Base-by-base conservation (phyloP, 1,140 invertebrate genomes). In the Lasioglossum baleicum region DNA sequence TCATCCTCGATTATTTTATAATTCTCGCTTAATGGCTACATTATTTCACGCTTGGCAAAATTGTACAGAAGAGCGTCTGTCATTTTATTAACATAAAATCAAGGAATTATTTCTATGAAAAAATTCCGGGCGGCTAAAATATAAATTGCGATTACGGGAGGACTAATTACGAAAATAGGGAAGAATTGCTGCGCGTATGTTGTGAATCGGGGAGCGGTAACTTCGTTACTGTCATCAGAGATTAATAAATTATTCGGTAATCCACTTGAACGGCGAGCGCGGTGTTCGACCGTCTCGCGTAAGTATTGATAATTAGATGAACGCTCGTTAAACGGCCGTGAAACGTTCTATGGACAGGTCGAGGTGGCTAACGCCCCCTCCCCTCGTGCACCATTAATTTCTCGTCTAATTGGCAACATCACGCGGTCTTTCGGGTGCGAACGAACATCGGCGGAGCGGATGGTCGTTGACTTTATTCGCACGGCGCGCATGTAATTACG, bases 331-430 rank as follows among this genome's bases (percentile, higher is more conserved):
- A 48, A 26, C 11, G 42, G 8, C n/a, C 2, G 65, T 22, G 65
- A 26, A 67, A 48, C 65, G 65, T 51, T 48, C 20, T 2, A n/a
- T 8, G 56, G 8, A 6, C 51, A 15, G 51, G 51, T 53, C 51
- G 51, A 4, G 44, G 44, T 48, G 44, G 10, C 44, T 10, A 10
- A 13, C 13, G 10, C 51, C 51, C 2, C 17, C 51, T 20, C 6
- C 20, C 40, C 58, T 31, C 35, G 31, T 58, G 17, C n/a, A 31
- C 20, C 65, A 26, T 60, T 61, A 61, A 60, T 69, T 69, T 48
- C 51, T 17, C 42, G 20, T 68, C 42, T 40, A 67, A 76, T 76
- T 61, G 42, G 22, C 58, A 26, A 61, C 58, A 69, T 35, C 35
- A 69, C 53, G 64, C 53, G 64, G 26, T 66, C 22, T 13, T 35